Base-by-base conservation (phyloP, 2,113 vertebrate species). In the Lagopus leucura region DNA sequence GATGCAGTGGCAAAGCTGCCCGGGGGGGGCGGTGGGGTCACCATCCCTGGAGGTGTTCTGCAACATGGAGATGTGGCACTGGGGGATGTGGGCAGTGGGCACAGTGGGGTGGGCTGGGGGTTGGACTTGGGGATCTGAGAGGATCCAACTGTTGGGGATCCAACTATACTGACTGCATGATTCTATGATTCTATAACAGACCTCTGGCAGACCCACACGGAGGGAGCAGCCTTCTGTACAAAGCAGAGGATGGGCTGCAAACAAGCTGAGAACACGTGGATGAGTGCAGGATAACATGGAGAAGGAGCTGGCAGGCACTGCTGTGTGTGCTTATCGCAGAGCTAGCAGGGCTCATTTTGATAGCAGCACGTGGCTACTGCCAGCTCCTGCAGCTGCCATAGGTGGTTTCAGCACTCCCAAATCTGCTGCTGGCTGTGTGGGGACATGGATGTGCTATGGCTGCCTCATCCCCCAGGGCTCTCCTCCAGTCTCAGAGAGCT, bases 341-440 rank as follows among this genome's bases (percentile, higher is more conserved):
- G 50, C 82, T 66, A 16, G 36, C 4, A 3, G 76, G 61, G 52
- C 73, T 94, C 73, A 2, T 2, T 11, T 25, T 88, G 34, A 28
- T 0, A 20, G 57, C 61, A 45, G 42, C 65, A 38, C 0, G 0
- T 47, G 72, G 73, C 93, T 55, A 14, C 22, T 42, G 80, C 80
- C 0, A 8, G 28, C 47, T 81, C 22, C 86, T 67, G 73, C 64
- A 34, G 66, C 89, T 82, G 83, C 81, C 24, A 2, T 4, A 4
- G 82, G 18, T 13, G 11, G 8, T 27, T 64, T 6, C 28, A 55
- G 38, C 34, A 1, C 5, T 64, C 61, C 38, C 1, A 0, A 7
- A 16, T 11, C 21, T 28, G 0, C 4, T 1, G 65, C 78, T 65
- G 1, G 4, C 54, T 5, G 16, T 1, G 5, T 48, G 1, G 0